Base-by-base conservation (phyloP, 2,113 vertebrate species). In the Hippotragus niger region DNA sequence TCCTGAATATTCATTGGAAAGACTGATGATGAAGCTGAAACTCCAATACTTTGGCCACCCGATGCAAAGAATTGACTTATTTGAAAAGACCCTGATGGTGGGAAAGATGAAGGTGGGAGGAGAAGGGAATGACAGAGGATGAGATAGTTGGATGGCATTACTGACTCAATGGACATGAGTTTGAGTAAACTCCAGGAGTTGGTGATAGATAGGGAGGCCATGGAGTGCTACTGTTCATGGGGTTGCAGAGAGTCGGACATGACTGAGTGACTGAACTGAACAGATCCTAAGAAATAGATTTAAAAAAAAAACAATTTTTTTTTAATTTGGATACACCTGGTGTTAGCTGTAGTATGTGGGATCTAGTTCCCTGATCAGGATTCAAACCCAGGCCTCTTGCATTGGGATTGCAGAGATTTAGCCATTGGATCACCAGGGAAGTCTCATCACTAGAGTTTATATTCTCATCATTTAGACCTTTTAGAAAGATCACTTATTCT, bases 161-260 rank as follows among this genome's bases (percentile, higher is more conserved):
- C 64, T 21, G n/a, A 71, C 5, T 71, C 19, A 23, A 71, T 71
- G 64, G 64, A 71, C n/a, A 71, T 71, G 64, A 71, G n/a, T 71
- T 3, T 71, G 64, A 71, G 64, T 71, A 71, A 71, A 71, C n/a
- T 67, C 64, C n/a, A 36, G 33, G n/a, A 67, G 64, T 21, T 36
- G 17, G 33, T 67, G n/a, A 67, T 36, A 11, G 64, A 67, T 2
- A 67, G 33, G n/a, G n/a, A 71, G 17, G n/a, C 5, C n/a, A 31
- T 36, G n/a, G 64, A 71, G 64, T 71, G n/a, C n/a, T 71, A 23
- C 2, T 36, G n/a, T 36, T 11, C 10, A 71, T 71, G n/a, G 19
- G 67, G 19, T 23, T 40, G n/a, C n/a, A 71, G 10, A 71, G 17
- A 71, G 9, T 23, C 10, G 2, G 67, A 36, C 10, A 11, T 0